A percentile compares a stretch with the other conserved stretches of the same genome.
These are phyloP conservation scores for Mycalesis mineus DNA, from an alignment of 2,888 invertebrate species.

Conservation along the genomic window DNA sequence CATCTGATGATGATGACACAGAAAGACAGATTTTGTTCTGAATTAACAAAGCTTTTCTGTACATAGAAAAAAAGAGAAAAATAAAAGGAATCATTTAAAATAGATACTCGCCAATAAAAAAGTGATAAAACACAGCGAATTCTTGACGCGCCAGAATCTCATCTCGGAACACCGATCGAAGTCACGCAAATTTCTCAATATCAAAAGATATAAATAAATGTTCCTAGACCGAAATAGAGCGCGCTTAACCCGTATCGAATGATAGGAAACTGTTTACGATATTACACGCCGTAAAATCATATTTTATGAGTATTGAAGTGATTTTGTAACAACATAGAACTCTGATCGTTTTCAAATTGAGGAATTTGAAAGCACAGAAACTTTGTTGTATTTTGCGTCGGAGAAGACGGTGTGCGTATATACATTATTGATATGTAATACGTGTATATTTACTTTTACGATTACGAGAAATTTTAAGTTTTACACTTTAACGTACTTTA, in stretches of 20 bases:
- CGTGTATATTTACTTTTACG: too few relatives aligned
- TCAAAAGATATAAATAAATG: constrained; percentile 29
- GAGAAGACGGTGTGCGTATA: neutral
- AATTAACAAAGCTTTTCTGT: too few relatives aligned
- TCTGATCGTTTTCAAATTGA: constrained; percentile 6
- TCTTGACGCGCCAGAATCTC: constrained; percentile 31
- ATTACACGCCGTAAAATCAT: constrained; percentile 43
- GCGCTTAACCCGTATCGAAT: constrained; percentile 37
- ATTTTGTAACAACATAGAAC: constrained; percentile 3
- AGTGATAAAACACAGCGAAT: constrained; percentile 37
- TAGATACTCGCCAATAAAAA: constrained; percentile 45
- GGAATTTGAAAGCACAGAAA: constrained; percentile 4
- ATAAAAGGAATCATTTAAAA: constrained; percentile 12
- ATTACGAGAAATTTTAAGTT: too few relatives aligned
- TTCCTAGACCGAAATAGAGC: constrained; percentile 36
- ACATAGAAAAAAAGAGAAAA: neutral
- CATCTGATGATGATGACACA: too few relatives aligned
- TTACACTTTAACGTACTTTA: too few relatives aligned
- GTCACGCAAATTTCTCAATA: constrained; percentile 29
- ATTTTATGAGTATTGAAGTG: constrained; percentile 49
- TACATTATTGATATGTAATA: too few relatives aligned
- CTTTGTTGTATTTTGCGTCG: neutral
- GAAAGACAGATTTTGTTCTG: too few relatives aligned
- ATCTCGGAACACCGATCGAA: constrained; percentile 17
- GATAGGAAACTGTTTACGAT: constrained; percentile 46